phyloP scores from a whole-genome alignment of 1,140 invertebrate genomes.

The Platorchestia sp. region DNA sequence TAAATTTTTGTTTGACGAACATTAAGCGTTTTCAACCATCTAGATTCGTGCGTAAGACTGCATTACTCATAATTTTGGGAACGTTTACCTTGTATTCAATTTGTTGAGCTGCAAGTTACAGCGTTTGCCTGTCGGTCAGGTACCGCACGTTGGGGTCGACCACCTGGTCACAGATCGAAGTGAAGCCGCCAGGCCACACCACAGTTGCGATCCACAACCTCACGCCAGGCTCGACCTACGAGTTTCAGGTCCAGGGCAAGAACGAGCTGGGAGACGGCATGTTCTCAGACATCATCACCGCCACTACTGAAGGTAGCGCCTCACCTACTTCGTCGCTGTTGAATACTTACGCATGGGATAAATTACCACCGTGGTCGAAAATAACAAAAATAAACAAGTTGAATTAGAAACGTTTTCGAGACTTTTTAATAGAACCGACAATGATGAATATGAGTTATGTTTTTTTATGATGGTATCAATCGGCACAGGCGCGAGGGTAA shows the following conservation, averaged over 20 bases:
- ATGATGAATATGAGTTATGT: too few species aligned
- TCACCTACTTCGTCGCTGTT: neutral
- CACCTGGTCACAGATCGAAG: conserved; percentile 92
- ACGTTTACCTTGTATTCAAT: too few species aligned
- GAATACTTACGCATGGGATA: too few species aligned
- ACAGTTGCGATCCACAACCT: conserved; percentile 91
- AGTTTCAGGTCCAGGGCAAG: conserved; percentile 96
- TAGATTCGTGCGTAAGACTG: too few species aligned
- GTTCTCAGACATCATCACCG: conserved; percentile 92
- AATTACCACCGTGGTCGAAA: too few species aligned
- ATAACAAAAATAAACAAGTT: too few species aligned
- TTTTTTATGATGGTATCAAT: neutral
- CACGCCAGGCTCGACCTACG: conserved; percentile 90
- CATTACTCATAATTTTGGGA: too few species aligned
- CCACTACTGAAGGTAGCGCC: conserved; percentile 86
- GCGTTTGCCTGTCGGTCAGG: conserved; percentile 71
- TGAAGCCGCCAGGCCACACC: conserved; percentile 91
- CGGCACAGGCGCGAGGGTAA: neutral
- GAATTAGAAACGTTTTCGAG: too few species aligned
- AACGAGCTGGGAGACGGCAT: conserved; percentile 94
- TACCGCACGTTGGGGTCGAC: conserved; percentile 85
- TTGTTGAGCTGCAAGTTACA: too few species aligned
- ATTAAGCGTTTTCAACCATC: too few species aligned
- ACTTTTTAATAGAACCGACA: too few species aligned
- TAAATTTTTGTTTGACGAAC: too few species aligned